Evolutionary conservation across 2,888 invertebrate species (phyloP), one percentile per base, ranked within the genome.

Genomic region (Camptogramma bilineatum): DNA sequence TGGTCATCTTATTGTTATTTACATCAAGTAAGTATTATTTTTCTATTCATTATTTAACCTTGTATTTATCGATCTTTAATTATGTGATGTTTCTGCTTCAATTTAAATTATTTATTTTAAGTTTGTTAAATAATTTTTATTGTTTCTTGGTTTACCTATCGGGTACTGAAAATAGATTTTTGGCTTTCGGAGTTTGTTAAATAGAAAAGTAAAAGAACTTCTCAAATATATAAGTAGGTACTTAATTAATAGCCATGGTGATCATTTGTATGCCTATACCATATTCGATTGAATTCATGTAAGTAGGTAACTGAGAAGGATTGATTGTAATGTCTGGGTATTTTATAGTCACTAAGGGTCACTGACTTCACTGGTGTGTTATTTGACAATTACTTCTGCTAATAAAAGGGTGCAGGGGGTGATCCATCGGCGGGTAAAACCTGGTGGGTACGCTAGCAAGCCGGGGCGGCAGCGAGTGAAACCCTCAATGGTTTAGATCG

Each of bases 31-130:
- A 46, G 16, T 18, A 17, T 13, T 18, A 18, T 9, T 18, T 19
- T 47, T 13, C 10, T 47, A 19, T 16, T 46, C n/a, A 10, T 4
- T 47, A 4, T 10, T 19, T 47, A 10, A 19, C 47, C 51, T 16
- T 47, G 50, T 16, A 48, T n/a, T 46, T 53, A 60, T 60, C 39
- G 60, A 60, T 53, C 46, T 47, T 4, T 31, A 47, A 21, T 16
- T 50, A 44, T 13, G 59, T 59, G 59, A 59, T 58, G 28, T 7
- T 47, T 46, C 4, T 39, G 53, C 47, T 60, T 53, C 47, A 56
- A 55, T 18, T 13, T 34, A 34, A 16, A n/a, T 31, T 21, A 31
- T 13, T 53, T 28, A 17, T 18, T 42, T 55, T 28, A 52, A 18
- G 19, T n/a, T 39, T 52, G n/a, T 51, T 52, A 8, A 44, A 17